A percentile compares a stretch with the other conserved stretches of the same genome.
Evolutionary conservation across 2,113 vertebrate species (phyloP).

Genomic region (Gymnobelideus leadbeateri): DNA sequence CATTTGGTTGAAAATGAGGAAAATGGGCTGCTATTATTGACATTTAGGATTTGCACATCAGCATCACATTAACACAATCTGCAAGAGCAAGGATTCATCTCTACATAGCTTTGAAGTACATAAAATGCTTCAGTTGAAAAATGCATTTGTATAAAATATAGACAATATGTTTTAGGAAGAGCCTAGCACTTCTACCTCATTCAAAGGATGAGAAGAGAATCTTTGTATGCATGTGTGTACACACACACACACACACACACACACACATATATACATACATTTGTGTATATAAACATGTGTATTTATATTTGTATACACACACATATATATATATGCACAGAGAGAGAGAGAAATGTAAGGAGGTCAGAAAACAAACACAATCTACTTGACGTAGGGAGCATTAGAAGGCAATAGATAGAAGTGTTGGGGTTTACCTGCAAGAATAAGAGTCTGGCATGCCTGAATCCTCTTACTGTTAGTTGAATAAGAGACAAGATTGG

Average conservation of each 20-base stretch:
- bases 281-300: too few species aligned
- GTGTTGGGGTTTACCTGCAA: not conserved
- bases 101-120: not conserved
- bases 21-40: conserved; percentile 42
- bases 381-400: not conserved
- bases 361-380: not conserved
- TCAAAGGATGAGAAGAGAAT: not conserved
- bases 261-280: too few species aligned
- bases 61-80: conserved; percentile 21
- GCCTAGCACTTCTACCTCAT: not conserved
- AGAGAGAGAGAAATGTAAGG: too few species aligned
- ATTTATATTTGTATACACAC: too few species aligned
- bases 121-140: conserved; percentile 5
- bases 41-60: conserved; percentile 44
- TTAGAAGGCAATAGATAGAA: not conserved
- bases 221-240: not conserved
- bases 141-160: conserved; percentile 31
- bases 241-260: too few species aligned
- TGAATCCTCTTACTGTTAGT: not conserved
- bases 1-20: conserved; percentile 6
- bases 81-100: conserved; percentile 41
- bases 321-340: too few species aligned
- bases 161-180: not conserved
- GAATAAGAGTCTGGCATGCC: not conserved
- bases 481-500: not conserved